A percentile compares a stretch with the other conserved stretches of the same genome.
These are phyloP conservation scores for Hepsetus odoe DNA, from an alignment of 2,113 vertebrate species.

Conservation along the genomic window DNA sequence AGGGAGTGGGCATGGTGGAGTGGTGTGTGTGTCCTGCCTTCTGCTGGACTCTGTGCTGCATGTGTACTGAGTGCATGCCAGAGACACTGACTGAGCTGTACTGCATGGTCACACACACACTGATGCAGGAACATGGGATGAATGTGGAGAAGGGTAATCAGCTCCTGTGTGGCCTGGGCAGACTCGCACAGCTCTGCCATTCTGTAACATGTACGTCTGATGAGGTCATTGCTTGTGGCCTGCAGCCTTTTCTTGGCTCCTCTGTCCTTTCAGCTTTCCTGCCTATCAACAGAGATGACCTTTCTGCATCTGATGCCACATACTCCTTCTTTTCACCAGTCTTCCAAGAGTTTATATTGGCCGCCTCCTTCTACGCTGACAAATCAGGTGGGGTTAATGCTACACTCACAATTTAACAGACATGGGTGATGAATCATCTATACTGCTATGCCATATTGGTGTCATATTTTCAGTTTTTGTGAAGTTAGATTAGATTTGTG, in stretches of 20 bases:
- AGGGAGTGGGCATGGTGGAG: constrained; percentile 68
- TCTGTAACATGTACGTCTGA: background rate
- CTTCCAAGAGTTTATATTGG: constrained; percentile 73
- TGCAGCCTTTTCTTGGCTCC: constrained; percentile 51
- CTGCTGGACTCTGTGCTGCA: constrained; percentile 74
- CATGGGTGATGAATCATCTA: too few species aligned
- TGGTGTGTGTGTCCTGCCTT: constrained; percentile 70
- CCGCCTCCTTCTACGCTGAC: constrained; percentile 66
- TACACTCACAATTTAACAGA: too few species aligned
- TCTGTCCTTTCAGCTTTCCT: constrained; percentile 53
- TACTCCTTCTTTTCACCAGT: constrained; percentile 68
- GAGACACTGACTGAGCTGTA: constrained; percentile 73
- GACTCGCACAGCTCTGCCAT: constrained; percentile 54
- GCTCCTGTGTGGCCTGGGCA: constrained; percentile 59
- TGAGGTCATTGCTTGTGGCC: constrained; percentile 51
- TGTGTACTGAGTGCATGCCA: constrained; percentile 61
- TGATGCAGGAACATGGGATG: constrained; percentile 55
- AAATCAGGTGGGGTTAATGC: too few species aligned
- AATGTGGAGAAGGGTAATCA: constrained; percentile 39
- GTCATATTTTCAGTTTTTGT: too few species aligned
- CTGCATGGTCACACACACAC: constrained; percentile 55
- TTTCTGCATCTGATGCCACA: constrained; percentile 27
- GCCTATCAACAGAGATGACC: constrained; percentile 22
- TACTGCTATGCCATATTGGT: too few species aligned
- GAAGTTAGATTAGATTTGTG: too few species aligned